Base-by-base conservation (phyloP, 2,797 vertebrate genomes). In the Arnoldichthys spilopterus region DNA sequence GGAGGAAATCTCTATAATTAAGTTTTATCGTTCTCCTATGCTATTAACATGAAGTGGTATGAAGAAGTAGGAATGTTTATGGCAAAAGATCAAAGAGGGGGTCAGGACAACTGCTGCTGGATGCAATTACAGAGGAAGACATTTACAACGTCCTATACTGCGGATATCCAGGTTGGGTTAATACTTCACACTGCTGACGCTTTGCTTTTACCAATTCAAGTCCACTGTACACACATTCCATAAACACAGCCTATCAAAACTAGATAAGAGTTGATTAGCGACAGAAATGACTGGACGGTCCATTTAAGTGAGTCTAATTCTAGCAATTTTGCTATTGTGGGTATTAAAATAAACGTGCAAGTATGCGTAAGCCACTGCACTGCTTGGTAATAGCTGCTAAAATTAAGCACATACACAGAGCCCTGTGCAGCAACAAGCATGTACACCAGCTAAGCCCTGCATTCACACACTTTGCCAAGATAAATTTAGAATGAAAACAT, bases 161-260 rank as follows among this genome's bases (percentile, higher is more conserved):
- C 34, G 63, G 59, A 76, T 75, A 28, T 75, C 40, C 67, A 49
- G 32, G 61, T 56, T 20, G 15, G 59, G 67, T 66, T 80, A 76
- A 76, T 64, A 45, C 40, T 71, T 72, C 6, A 66, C 59, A 37
- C 37, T 26, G 30, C 30, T 69, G 71, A 61, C 43, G 12, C 24
- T 72, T 32, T 61, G 58, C 20, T 32, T 69, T 51, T 69, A n/a
- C 43, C 7, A n/a, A 74, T 37, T 45, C 13, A 63, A 32, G 72
- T 56, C 43, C 20, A 70, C n/a, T 9, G 16, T 32, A 32, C 16
- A 71, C 16, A 40, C 11, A 18, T 37, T 40, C 26, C 9, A 51
- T 71, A 40, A 71, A 53, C 37, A 4, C 51, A 61, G 37, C 13
- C n/a, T 53, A n/a, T 9, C 12, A 6, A 40, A 2, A 54, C 26